Conservation (phyloP, 2,113 vertebrate species). For the Channa argus region DNA sequence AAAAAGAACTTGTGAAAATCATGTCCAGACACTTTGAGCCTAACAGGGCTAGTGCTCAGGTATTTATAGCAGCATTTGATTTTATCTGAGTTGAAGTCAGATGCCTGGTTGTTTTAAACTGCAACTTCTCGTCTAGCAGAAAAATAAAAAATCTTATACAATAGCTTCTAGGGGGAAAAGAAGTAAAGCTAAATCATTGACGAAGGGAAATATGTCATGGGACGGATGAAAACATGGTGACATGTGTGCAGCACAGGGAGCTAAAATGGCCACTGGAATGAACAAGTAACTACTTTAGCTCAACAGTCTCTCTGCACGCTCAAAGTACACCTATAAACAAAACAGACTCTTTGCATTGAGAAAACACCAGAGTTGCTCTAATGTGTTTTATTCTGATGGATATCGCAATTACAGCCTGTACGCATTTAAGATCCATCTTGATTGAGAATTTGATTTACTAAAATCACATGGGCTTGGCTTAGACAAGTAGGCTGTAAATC, state of each 20-base stretch:
- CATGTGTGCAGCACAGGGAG: too few relatives aligned
- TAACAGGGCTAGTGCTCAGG: background rate
- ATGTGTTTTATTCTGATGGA: background rate
- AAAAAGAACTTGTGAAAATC: too few relatives aligned
- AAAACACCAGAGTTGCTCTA: background rate
- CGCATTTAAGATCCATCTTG: background rate
- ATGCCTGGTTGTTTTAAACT: too few relatives aligned
- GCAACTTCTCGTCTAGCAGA: too few relatives aligned
- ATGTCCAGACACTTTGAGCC: background rate
- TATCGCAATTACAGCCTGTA: background rate
- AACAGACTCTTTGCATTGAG: background rate
- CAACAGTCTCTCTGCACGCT: too few relatives aligned
- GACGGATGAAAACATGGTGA: too few relatives aligned
- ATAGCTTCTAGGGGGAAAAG: too few relatives aligned
- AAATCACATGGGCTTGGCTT: background rate
- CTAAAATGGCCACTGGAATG: too few relatives aligned
- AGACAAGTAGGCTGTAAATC: background rate
- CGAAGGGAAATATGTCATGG: too few relatives aligned
- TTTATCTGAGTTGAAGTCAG: background rate
- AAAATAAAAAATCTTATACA: too few relatives aligned
- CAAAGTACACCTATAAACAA: background rate
- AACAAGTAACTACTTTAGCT: too few relatives aligned
- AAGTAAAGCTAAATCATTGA: too few relatives aligned
- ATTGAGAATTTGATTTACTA: background rate
- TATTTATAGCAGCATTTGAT: background rate